Evolutionary conservation across 2,888 invertebrate species (phyloP), one percentile per base, ranked within the genome.

Genomic region (Luperina testacea): DNA sequence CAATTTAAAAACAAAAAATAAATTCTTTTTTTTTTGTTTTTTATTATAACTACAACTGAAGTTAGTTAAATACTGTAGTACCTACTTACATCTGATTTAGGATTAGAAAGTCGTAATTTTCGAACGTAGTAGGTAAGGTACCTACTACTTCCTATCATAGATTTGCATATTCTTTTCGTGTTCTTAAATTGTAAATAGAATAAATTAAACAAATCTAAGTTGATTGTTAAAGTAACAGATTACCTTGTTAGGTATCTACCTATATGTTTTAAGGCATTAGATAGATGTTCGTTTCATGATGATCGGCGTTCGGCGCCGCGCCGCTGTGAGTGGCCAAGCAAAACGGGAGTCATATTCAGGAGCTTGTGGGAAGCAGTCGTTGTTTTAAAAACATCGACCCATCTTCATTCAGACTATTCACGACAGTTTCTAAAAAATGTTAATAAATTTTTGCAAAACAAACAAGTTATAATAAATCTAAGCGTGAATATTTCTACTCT

Each of bases 341-440:
- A 72, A 74, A 77, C 90, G 89, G 91, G 92, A 93, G 91, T 93
- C 87, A 90, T 91, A 92, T 90, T 92, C 91, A 88, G 89, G 84
- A 91, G 90, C 90, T 91, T 90, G 90, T 86, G 77, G 85, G 79
- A 92, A 90, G 84, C 92, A 92, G 94, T 92, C 92, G 93, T 90
- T 74, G 32, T 61, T 72, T 73, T 68, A 78, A 72, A 75, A 77
- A 80, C 24, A 77, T 78, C 24, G 65, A 69, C 32, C 2, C 13
- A 53, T 38, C 24, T n/a, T 76, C 61, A 73, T 61, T 38, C n/a
- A 65, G 17, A 59, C 42, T 57, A 70, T 24, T 63, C 27, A 42
- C 53, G 63, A 68, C 8, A 75, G 70, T 68, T 72, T 67, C 42
- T 51, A 38, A 38, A 72, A 63, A 24, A 27, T 6, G 11, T 2